These are phyloP conservation scores for Cotesia glomerata DNA, from an alignment of 1,140 invertebrate species.

Conservation along the genomic window DNA sequence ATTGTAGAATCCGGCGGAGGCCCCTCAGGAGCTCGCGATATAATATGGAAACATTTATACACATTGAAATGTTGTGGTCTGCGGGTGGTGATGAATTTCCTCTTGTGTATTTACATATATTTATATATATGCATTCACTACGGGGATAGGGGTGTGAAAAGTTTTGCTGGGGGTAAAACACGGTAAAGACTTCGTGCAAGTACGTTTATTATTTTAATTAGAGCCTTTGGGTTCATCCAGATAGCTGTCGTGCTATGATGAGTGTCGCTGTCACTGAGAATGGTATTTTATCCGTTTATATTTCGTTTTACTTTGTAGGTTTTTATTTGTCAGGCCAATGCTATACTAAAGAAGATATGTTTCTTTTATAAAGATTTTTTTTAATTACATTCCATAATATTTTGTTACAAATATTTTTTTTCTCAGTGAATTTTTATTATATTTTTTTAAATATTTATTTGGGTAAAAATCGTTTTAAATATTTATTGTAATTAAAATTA, in stretches of 20 bases:
- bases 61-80: constrained; percentile 38
- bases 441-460: too few relatives aligned
- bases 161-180: not conserved
- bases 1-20: not conserved
- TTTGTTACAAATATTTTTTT: too few relatives aligned
- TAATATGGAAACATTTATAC: constrained; percentile 55
- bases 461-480: too few relatives aligned
- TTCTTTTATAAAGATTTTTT: too few relatives aligned
- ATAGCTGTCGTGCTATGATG: not conserved
- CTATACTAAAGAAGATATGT: too few relatives aligned
- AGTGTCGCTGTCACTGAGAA: not conserved
- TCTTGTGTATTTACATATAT: constrained; percentile 4
- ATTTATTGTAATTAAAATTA: too few relatives aligned
- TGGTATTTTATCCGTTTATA: not conserved
- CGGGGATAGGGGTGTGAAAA: constrained; percentile 1
- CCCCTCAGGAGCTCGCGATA: constrained; percentile 33
- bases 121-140: not conserved
- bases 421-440: too few relatives aligned
- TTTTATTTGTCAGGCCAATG: too few relatives aligned
- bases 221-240: constrained; percentile 42
- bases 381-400: too few relatives aligned
- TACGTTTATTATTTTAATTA: constrained; percentile 54
- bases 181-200: constrained; percentile 30
- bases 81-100: constrained; percentile 23
- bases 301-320: not conserved